Evolutionary conservation across 1,140 invertebrate genomes (phyloP).

Genomic region (Spodoptera frugiperda): DNA sequence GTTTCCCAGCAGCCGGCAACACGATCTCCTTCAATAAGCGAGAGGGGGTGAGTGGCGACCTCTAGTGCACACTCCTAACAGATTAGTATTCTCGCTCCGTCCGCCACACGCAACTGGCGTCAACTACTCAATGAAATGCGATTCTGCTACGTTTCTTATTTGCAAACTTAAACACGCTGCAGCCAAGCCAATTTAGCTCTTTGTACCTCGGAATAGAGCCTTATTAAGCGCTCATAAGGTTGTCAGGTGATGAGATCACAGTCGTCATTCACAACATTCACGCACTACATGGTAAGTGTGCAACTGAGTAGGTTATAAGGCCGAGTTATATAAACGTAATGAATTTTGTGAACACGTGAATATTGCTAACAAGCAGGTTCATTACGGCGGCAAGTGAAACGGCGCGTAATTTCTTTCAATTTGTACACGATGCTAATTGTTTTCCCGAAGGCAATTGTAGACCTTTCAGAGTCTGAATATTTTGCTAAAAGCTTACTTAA

Average conservation of each 20-base stretch:
- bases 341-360: conserved; percentile 49
- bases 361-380: conserved; percentile 11
- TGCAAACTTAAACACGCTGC: conserved; percentile 20
- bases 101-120: conserved; percentile 51
- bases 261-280: conserved; percentile 72
- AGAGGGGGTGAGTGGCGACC: not conserved
- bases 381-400: not conserved
- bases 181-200: conserved; percentile 51
- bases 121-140: conserved; percentile 55
- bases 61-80: not conserved
- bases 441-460: conserved; percentile 21
- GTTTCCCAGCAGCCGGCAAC: conserved; percentile 3
- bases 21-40: conserved; percentile 32
- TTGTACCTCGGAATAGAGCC: conserved; percentile 48
- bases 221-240: conserved; percentile 25
- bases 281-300: conserved; percentile 73
- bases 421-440: conserved; percentile 28
- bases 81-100: conserved; percentile 49
- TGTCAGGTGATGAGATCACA: conserved; percentile 53
- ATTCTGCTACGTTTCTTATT: conserved; percentile 50
- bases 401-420: conserved; percentile 15
- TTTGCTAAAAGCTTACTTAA: not conserved
- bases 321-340: conserved; percentile 55
- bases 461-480: not conserved
- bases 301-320: conserved; percentile 52